Conservation (phyloP, 2,113 vertebrate genomes). For the Rhabdornis inornatus region DNA sequence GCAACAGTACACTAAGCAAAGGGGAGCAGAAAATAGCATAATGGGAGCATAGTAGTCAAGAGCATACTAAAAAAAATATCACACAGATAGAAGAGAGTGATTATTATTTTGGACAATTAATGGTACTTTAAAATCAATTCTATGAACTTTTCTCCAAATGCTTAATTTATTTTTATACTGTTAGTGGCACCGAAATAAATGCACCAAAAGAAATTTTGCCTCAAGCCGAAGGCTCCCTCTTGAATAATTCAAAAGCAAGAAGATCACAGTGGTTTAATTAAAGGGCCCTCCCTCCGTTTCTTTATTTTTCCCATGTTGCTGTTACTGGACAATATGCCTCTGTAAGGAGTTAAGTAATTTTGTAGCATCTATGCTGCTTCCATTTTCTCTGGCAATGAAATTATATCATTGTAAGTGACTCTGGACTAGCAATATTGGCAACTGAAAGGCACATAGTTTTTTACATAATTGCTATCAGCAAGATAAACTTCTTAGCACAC, state of each 20-base stretch:
- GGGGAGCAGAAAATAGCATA: not conserved
- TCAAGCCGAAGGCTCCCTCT: slow-evolving; percentile 8
- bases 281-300: not conserved
- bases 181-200: not conserved
- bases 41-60: not conserved
- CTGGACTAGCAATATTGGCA: not conserved
- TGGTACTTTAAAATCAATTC: not conserved
- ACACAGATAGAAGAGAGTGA: not conserved
- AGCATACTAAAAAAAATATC: not conserved
- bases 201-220: slow-evolving; percentile 30
- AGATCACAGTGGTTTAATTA: slow-evolving; percentile 47
- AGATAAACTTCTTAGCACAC: not conserved
- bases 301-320: slow-evolving; percentile 24
- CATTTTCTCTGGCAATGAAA: not conserved
- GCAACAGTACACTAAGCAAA: not conserved
- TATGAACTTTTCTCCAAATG: slow-evolving; percentile 1
- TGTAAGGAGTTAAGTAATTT: not conserved
- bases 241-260: slow-evolving; percentile 59
- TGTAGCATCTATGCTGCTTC: not conserved
- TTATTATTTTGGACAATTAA: not conserved
- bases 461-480: not conserved
- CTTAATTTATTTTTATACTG: slow-evolving; percentile 27
- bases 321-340: not conserved
- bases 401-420: not conserved
- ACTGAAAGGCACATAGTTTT: not conserved